These are phyloP conservation scores for Epinephelus awoara DNA, from an alignment of 2,797 vertebrate genomes.

Conservation along the genomic window DNA sequence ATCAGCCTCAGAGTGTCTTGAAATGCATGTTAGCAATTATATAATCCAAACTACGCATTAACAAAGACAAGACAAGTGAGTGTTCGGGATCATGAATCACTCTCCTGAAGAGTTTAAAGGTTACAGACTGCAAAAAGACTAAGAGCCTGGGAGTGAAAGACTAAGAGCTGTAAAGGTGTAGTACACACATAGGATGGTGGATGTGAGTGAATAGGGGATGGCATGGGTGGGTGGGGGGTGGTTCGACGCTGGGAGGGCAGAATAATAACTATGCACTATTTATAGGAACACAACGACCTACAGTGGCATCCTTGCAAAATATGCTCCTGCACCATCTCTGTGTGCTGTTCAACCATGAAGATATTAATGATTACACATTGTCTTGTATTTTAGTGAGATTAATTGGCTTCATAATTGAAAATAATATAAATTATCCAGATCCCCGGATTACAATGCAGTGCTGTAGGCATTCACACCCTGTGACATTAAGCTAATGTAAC, in stretches of 20 bases:
- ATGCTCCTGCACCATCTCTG: conserved; percentile 31
- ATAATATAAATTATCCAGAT: background rate
- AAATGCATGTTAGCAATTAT: conserved; percentile 8
- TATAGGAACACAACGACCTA: conserved; percentile 67
- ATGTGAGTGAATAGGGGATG: conserved; percentile 61
- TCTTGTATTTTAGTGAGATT: conserved; percentile 32
- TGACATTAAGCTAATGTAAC: conserved; percentile 14
- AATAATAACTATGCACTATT: conserved; percentile 76
- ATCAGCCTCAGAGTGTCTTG: conserved; percentile 2
- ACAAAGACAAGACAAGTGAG: background rate
- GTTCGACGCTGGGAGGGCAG: conserved; percentile 60
- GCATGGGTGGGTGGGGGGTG: conserved; percentile 47
- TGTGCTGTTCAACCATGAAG: conserved; percentile 14
- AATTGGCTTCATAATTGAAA: conserved; percentile 23
- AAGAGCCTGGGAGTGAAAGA: background rate
- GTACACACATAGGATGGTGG: conserved; percentile 24
- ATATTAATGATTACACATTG: background rate
- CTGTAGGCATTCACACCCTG: background rate
- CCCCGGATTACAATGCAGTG: background rate
- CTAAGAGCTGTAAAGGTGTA: conserved; percentile 28
- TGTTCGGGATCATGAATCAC: conserved; percentile 2
- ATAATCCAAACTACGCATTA: conserved; percentile 8
- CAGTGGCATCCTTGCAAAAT: conserved; percentile 57
- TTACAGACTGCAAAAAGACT: background rate
- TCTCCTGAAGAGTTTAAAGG: conserved; percentile 5